phyloP scores from a whole-genome alignment of 2,888 invertebrate species.

The Hypomecis punctinalis region DNA sequence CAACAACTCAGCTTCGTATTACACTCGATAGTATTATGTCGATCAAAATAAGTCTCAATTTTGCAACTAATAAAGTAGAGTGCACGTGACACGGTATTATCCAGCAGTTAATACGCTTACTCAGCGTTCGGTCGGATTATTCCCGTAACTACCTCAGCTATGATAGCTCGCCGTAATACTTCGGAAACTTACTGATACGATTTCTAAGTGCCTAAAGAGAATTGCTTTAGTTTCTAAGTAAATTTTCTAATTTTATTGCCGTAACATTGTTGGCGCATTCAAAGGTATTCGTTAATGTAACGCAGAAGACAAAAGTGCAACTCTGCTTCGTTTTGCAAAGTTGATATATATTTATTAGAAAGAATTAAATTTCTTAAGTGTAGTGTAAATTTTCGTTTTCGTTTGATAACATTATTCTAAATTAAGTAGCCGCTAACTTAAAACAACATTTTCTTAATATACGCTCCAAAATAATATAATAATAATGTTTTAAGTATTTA shows the following conservation, averaged over 20 bases:
- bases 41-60: background rate
- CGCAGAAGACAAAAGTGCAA: too few species aligned
- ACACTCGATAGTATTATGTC: background rate
- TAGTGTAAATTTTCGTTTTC: too few species aligned
- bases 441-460: too few species aligned
- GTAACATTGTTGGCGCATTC: background rate
- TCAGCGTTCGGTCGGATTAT: constrained; percentile 39
- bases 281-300: too few species aligned
- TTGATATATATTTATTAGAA: too few species aligned
- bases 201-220: background rate
- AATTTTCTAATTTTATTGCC: background rate
- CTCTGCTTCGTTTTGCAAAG: too few species aligned
- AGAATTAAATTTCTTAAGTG: too few species aligned
- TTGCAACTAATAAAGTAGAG: constrained; percentile 68
- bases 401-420: too few species aligned
- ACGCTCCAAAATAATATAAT: too few species aligned
- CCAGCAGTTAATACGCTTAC: background rate
- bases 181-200: background rate
- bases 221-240: background rate
- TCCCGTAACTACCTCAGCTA: constrained; percentile 12
- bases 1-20: too few species aligned
- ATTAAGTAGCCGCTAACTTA: too few species aligned
- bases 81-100: constrained; percentile 49
- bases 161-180: constrained; percentile 1
- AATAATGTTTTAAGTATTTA: too few species aligned